These are phyloP conservation scores for Capromys pilorides DNA, from an alignment of 2,797 vertebrate species.

Conservation along the genomic window DNA sequence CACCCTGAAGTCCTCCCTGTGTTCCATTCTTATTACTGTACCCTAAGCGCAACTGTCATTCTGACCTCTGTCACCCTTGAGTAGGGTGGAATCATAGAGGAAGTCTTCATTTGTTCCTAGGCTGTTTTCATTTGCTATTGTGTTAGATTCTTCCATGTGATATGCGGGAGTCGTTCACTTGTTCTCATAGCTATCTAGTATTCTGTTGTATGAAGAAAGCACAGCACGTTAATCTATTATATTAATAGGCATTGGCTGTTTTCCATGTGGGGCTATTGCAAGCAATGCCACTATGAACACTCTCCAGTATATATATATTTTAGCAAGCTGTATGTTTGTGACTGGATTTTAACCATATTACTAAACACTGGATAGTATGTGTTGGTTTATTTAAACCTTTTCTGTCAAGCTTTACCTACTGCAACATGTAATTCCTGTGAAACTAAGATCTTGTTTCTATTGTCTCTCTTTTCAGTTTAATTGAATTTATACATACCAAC, in stretches of 20 bases:
- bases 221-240: neutral
- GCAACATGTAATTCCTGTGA: neutral
- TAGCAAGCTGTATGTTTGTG: neutral
- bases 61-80: neutral
- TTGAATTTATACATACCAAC: neutral
- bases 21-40: neutral
- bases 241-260: neutral
- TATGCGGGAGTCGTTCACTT: neutral
- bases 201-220: neutral
- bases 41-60: neutral
- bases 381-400: neutral
- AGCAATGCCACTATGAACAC: neutral
- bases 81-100: neutral
- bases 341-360: slow-evolving; percentile 20
- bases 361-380: neutral
- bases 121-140: neutral
- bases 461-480: neutral
- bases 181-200: neutral
- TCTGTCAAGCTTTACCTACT: neutral
- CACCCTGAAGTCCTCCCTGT: neutral
- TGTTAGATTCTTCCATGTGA: neutral
- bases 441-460: neutral
- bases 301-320: neutral
- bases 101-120: neutral
- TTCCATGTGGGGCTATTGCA: neutral